Evolutionary conservation across 2,797 vertebrate species (phyloP).

Genomic region (Chaunax sp.): DNA sequence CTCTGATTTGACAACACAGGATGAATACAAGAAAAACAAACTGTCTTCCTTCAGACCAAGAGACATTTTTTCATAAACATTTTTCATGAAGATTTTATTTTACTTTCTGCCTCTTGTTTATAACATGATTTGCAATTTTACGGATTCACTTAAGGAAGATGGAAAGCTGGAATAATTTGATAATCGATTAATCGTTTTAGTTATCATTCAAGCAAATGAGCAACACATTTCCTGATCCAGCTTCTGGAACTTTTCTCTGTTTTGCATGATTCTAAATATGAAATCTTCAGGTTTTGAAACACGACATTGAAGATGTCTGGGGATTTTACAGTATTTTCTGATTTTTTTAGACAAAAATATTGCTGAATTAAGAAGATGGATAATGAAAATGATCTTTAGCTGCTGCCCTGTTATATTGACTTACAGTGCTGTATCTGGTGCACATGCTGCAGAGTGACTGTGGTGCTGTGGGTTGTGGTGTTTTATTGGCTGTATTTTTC

Average conservation of each 20-base stretch:
- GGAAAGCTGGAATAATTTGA: no score
- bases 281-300: background rate
- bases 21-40: no score
- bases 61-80: no score
- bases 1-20: no score
- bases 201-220: no score
- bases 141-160: background rate
- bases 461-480: constrained; percentile 63
- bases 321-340: background rate
- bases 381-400: no score
- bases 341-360: background rate
- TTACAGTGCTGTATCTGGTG: constrained; percentile 89
- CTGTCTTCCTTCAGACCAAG: no score
- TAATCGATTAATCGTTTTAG: no score
- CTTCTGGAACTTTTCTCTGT: background rate
- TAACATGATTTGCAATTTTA: background rate
- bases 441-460: constrained; percentile 89
- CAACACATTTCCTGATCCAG: background rate
- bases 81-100: no score
- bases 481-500: constrained; percentile 70
- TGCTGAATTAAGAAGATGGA: no score
- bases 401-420: constrained; percentile 11
- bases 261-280: background rate
- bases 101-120: no score
- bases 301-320: background rate